Conservation (phyloP, 2,797 vertebrate genomes). For the Microtus agrestis region DNA sequence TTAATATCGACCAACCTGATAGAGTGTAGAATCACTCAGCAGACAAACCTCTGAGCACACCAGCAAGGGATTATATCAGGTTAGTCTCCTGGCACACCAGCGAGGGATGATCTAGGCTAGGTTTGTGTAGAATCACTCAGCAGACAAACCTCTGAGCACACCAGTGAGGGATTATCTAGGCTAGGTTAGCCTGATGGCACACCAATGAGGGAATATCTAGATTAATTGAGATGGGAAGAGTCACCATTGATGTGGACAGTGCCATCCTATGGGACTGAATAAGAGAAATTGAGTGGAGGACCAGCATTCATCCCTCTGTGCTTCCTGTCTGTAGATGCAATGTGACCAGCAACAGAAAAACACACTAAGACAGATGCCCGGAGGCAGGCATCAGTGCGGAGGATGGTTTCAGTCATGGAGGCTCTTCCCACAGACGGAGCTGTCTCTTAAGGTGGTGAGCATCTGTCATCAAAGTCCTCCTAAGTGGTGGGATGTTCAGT, state of each 20-base stretch:
- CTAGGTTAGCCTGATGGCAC: not conserved
- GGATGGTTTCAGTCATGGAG: not conserved
- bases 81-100: no score
- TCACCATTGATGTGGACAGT: no score
- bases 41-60: not conserved
- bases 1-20: not conserved
- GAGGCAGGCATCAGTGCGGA: accelerated
- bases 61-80: no score
- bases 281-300: not conserved
- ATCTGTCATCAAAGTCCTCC: accelerated
- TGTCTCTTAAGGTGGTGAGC: accelerated
- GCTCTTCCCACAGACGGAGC: no score
- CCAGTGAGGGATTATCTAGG: not conserved
- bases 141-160: no score
- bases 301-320: not conserved
- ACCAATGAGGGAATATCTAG: not conserved
- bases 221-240: not conserved
- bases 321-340: not conserved
- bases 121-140: no score
- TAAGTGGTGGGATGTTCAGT: not conserved
- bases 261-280: not conserved
- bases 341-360: not conserved
- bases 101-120: not conserved
- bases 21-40: not conserved
- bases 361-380: accelerated